Evolutionary conservation across 1,140 invertebrate genomes (phyloP).

Genomic region (Panagrolaimus sp.): DNA sequence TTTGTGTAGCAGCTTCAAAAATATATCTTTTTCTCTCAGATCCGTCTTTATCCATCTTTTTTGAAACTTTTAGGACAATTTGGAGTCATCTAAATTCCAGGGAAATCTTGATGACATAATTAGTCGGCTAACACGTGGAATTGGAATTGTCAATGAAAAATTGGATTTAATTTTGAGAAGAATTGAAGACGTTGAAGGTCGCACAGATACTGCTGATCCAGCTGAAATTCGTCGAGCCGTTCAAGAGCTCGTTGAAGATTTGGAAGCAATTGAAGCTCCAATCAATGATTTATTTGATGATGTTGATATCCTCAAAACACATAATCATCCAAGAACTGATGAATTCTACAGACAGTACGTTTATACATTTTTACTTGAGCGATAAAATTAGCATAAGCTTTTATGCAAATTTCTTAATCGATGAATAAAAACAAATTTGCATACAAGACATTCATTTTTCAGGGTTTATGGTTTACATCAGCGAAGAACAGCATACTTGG

Average conservation of each 20-base stretch:
- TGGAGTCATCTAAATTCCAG: slow-evolving; percentile 30
- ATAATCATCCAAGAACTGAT: slow-evolving; percentile 70
- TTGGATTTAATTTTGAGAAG: slow-evolving; percentile 51
- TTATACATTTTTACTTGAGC: slow-evolving; percentile 19
- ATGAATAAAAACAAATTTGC: neutral
- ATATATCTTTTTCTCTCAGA: too few species aligned
- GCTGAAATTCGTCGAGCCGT: slow-evolving; percentile 45
- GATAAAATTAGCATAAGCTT: too few species aligned
- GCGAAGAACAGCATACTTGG: slow-evolving; percentile 77
- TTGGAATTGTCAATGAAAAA: slow-evolving; percentile 57
- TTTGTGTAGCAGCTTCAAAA: too few species aligned
- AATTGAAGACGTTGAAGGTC: slow-evolving; percentile 49
- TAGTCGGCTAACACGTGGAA: slow-evolving; percentile 48
- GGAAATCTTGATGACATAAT: slow-evolving; percentile 47
- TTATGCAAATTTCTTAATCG: neutral
- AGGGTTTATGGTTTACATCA: slow-evolving; percentile 88
- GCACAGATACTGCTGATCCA: slow-evolving; percentile 38
- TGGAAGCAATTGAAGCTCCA: slow-evolving; percentile 76
- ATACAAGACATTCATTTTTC: slow-evolving; percentile 40
- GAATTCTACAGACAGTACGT: slow-evolving; percentile 62
- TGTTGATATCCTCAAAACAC: slow-evolving; percentile 79
- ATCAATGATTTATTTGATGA: slow-evolving; percentile 86
- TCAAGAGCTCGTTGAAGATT: slow-evolving; percentile 77
- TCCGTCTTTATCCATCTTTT: too few species aligned
- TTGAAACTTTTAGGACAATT: neutral